A percentile compares a stretch with the other conserved stretches of the same genome.
Evolutionary conservation across 2,888 invertebrate species (phyloP).

Genomic region (Megamerina dolium): DNA sequence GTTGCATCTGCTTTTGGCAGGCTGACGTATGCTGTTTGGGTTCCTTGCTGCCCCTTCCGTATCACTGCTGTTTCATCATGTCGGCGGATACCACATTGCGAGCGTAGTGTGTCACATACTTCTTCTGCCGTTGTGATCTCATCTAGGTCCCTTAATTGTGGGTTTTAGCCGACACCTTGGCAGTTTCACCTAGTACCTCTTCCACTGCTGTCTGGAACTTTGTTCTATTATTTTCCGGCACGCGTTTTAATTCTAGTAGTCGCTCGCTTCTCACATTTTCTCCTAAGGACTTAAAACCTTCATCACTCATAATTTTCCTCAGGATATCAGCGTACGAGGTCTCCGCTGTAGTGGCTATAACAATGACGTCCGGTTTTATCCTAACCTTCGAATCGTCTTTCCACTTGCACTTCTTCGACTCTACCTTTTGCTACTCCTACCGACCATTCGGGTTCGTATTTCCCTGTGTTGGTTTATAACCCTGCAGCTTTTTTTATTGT

Average conservation of each 20-base stretch:
- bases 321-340: slow-evolving; percentile 1
- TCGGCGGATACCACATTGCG: not conserved
- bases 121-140: not conserved
- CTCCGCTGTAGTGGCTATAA: not conserved
- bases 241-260: not conserved
- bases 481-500: too few species aligned
- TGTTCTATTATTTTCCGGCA: not conserved
- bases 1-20: not conserved
- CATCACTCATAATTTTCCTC: not conserved
- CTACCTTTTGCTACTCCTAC: too few species aligned
- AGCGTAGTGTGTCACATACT: not conserved
- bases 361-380: too few species aligned
- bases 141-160: not conserved
- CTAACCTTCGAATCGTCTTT: too few species aligned
- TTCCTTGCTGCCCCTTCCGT: not conserved
- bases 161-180: not conserved
- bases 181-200: not conserved
- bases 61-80: not conserved
- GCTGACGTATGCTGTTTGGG: not conserved
- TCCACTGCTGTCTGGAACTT: not conserved
- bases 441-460: too few species aligned
- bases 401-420: too few species aligned
- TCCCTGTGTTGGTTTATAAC: too few species aligned
- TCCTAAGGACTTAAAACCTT: not conserved
- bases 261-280: slow-evolving; percentile 1